A percentile compares a stretch with the other conserved stretches of the same genome.
phyloP scores from a whole-genome alignment of 2,113 vertebrate genomes.

The Lophochroa leadbeateri region DNA sequence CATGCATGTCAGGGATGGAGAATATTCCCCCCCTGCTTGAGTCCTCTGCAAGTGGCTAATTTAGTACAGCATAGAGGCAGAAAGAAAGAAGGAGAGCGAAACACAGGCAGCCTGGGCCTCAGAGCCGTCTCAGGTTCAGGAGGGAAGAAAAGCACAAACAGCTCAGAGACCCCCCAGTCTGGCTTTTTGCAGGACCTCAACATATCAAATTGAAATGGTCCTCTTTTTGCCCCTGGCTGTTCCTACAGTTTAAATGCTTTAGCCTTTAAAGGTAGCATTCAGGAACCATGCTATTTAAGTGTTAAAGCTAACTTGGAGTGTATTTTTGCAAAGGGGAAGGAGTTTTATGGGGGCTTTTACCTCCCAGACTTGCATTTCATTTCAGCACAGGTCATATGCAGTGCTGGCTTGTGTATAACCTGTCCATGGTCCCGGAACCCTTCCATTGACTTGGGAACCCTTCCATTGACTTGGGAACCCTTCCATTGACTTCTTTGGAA shows the following conservation, averaged over 20 bases:
- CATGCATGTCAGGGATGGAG: neutral
- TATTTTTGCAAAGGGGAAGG: neutral
- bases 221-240: constrained; percentile 63
- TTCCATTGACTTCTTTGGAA: no score
- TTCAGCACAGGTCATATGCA: neutral
- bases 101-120: neutral
- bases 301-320: constrained; percentile 7
- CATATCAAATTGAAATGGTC: constrained; percentile 53
- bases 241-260: constrained; percentile 59
- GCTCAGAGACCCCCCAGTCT: constrained; percentile 37
- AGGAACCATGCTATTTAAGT: constrained; percentile 58
- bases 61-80: neutral
- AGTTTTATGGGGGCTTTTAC: neutral
- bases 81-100: neutral
- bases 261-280: constrained; percentile 62
- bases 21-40: neutral
- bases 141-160: constrained; percentile 46
- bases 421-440: neutral
- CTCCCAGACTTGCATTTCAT: constrained; percentile 18
- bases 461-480: no score
- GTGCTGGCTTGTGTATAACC: neutral
- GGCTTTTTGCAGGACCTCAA: constrained; percentile 36
- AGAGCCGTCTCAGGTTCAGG: constrained; percentile 38
- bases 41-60: constrained; percentile 13
- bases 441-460: no score